Evolutionary conservation across 2,113 vertebrate species (phyloP).

Genomic region (Pardalotus punctatus): DNA sequence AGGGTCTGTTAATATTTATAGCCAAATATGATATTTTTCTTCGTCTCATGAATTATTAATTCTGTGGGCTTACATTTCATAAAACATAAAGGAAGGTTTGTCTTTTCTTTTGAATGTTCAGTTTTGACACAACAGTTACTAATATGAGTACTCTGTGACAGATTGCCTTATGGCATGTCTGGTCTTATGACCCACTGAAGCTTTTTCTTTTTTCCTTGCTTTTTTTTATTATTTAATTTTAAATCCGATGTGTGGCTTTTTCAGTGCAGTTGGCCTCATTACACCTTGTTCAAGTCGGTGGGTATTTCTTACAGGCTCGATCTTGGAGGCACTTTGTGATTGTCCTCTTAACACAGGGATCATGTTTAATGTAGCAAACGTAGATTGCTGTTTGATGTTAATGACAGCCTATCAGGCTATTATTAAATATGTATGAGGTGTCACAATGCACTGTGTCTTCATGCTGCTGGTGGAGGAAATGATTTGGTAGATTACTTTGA

Average conservation of each 20-base stretch:
- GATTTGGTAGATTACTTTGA: constrained; percentile 6
- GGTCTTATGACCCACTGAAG: constrained; percentile 37
- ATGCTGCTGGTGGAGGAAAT: constrained; percentile 26
- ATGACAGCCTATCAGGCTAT: constrained; percentile 64
- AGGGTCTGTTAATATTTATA: constrained; percentile 60
- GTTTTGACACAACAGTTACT: constrained; percentile 63
- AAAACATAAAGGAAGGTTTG: constrained; percentile 64
- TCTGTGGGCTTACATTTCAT: constrained; percentile 54
- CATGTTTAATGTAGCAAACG: constrained; percentile 68
- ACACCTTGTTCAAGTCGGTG: constrained; percentile 11
- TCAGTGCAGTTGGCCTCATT: constrained; percentile 27
- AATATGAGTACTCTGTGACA: constrained; percentile 55
- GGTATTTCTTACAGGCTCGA: constrained; percentile 8
- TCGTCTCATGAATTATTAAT: constrained; percentile 56
- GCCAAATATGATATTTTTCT: constrained; percentile 45
- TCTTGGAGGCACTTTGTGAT: constrained; percentile 44
- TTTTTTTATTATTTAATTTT: neutral
- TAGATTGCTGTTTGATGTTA: constrained; percentile 64
- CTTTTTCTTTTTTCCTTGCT: neutral
- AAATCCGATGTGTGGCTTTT: neutral
- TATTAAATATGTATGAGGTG: constrained; percentile 70
- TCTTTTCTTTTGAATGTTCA: constrained; percentile 60
- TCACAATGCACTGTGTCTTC: constrained; percentile 29
- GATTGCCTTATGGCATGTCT: constrained; percentile 60
- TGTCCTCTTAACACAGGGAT: constrained; percentile 57